These are phyloP conservation scores for Ivindomyrus marchei DNA, from an alignment of 2,113 vertebrate species.

Conservation along the genomic window DNA sequence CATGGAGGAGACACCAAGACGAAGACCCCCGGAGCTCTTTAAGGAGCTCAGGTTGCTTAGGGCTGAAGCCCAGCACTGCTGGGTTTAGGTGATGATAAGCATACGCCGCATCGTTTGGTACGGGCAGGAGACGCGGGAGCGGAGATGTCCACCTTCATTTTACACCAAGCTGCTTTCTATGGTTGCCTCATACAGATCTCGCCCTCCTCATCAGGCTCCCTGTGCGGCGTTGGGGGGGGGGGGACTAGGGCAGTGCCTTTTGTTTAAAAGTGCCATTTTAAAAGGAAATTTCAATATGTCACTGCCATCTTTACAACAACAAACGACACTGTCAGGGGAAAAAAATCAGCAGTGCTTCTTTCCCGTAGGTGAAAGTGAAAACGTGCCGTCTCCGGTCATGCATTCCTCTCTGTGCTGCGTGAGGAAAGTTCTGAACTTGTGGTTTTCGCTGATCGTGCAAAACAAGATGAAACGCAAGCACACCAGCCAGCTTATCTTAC, in stretches of 20 bases:
- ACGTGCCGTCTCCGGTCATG: neutral
- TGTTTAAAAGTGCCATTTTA: neutral
- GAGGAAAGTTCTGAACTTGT: neutral
- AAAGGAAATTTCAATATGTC: neutral
- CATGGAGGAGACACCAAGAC: neutral
- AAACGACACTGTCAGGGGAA: neutral
- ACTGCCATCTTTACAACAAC: neutral
- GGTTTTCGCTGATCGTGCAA: neutral
- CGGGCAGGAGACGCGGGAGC: neutral
- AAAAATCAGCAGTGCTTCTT: neutral
- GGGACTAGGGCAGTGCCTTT: neutral
- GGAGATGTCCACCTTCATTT: neutral
- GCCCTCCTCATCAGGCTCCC: neutral
- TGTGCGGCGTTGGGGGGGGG: neutral
- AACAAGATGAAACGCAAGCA: neutral
- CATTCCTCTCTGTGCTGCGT: neutral
- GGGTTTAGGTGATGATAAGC: neutral
- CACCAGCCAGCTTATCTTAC: neutral
- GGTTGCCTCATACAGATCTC: neutral
- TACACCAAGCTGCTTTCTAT: neutral
- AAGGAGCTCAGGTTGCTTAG: neutral
- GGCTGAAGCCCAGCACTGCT: neutral
- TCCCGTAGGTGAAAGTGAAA: neutral
- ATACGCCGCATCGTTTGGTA: neutral
- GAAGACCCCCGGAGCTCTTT: neutral